A percentile compares a stretch with the other conserved stretches of the same genome.
Evolutionary conservation across 2,797 vertebrate genomes (phyloP).

Genomic region (Anableps anableps): DNA sequence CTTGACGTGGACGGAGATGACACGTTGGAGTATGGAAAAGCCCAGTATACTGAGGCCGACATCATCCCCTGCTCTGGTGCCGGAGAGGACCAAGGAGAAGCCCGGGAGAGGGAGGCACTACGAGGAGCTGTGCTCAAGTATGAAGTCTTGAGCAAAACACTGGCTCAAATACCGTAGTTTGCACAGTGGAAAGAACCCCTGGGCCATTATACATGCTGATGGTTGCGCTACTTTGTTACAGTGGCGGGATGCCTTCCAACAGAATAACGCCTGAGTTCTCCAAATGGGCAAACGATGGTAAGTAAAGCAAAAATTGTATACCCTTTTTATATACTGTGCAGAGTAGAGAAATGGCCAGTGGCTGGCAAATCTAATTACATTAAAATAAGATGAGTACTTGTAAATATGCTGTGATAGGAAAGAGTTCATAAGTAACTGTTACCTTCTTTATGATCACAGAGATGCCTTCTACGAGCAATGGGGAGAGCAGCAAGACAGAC

Average conservation of each 20-base stretch:
- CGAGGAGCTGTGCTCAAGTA: slow-evolving; percentile 99
- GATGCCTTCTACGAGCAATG: slow-evolving; percentile 99
- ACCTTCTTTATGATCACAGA: slow-evolving; percentile 75
- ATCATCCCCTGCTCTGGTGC: slow-evolving; percentile 98
- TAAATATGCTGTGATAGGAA: not conserved
- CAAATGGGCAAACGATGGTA: slow-evolving; percentile 97
- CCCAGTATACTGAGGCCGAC: slow-evolving; percentile 98
- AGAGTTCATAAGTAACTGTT: not conserved
- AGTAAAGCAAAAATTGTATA: slow-evolving; percentile 60
- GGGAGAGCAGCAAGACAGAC: slow-evolving; percentile 96
- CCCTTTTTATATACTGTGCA: not conserved
- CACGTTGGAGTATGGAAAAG: slow-evolving; percentile 98
- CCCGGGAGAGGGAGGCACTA: slow-evolving; percentile 96
- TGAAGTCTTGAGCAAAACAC: not conserved
- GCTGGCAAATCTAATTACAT: not conserved
- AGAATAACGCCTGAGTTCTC: slow-evolving; percentile 98
- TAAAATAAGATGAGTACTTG: not conserved
- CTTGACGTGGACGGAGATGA: slow-evolving; percentile 98
- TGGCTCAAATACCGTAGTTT: not conserved
- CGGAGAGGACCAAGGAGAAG: slow-evolving; percentile 97
- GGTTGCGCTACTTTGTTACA: slow-evolving; percentile 65
- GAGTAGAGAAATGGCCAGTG: not conserved
- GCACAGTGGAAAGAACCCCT: not conserved
- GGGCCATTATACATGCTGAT: not conserved
- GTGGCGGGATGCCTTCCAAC: slow-evolving; percentile 95